Percentiles rank a stretch among this genome's conserved stretches.
These are phyloP conservation scores for Podotricha telesiphe DNA, from an alignment of 2,888 invertebrate genomes.

Conservation along the genomic window DNA sequence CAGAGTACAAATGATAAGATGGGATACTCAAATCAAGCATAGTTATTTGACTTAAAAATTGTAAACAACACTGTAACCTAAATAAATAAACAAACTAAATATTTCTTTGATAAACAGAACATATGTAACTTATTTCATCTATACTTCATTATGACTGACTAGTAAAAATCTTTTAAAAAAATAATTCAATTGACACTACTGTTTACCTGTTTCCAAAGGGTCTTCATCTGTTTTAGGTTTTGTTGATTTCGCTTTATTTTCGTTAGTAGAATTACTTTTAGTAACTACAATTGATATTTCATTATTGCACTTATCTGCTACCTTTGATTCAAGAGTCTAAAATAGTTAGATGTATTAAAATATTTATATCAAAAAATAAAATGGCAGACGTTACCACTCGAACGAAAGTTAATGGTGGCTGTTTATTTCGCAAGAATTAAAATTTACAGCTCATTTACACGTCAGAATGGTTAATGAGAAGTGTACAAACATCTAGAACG, in stretches of 20 bases:
- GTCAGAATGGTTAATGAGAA: neutral
- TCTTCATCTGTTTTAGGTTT: slow-evolving; percentile 58
- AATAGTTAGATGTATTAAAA: slow-evolving; percentile 49
- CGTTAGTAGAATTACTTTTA: slow-evolving; percentile 55
- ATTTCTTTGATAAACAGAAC: neutral
- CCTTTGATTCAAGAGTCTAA: slow-evolving; percentile 51
- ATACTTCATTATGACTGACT: neutral
- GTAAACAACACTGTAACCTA: neutral
- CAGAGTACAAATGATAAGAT: neutral
- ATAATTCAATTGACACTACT: neutral
- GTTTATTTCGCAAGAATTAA: slow-evolving; percentile 21
- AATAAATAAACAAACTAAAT: neutral
- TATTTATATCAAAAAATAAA: slow-evolving; percentile 42
- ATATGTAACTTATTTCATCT: neutral
- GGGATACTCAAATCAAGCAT: neutral
- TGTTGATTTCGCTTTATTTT: slow-evolving; percentile 64
- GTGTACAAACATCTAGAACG: neutral
- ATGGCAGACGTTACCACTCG: slow-evolving; percentile 45
- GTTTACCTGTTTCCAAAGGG: slow-evolving; percentile 69
- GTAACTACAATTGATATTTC: slow-evolving; percentile 53
- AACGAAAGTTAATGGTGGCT: slow-evolving; percentile 27
- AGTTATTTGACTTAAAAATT: neutral
- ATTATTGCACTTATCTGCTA: slow-evolving; percentile 51
- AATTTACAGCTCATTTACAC: slow-evolving; percentile 5
- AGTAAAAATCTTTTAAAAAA: neutral